Percentiles rank a stretch among this genome's conserved stretches.
phyloP scores from a whole-genome alignment of 2,797 vertebrate species.

The Oryzias sinensis region DNA sequence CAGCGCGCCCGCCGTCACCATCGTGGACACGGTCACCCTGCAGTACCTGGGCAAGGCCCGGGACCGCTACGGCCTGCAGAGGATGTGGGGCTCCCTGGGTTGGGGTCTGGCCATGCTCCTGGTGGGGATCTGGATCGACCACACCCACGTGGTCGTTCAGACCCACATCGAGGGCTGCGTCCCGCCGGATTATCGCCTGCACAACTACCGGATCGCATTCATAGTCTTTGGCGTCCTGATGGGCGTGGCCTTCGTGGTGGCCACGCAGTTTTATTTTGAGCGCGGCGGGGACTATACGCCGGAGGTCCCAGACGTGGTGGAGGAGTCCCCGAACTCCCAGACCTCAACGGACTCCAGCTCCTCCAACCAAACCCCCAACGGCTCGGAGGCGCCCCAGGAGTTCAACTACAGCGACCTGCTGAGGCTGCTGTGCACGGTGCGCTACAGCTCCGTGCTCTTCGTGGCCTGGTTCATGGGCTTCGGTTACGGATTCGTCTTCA shows the following conservation, averaged over 20 bases:
- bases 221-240: slow-evolving; percentile 94
- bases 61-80: slow-evolving; percentile 93
- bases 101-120: slow-evolving; percentile 97
- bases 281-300: slow-evolving; percentile 49
- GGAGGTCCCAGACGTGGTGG: slow-evolving; percentile 38
- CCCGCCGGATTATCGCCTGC: slow-evolving; percentile 78
- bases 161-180: slow-evolving; percentile 82
- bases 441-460: slow-evolving; percentile 91
- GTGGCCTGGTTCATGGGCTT: slow-evolving; percentile 99
- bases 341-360: slow-evolving; percentile 55
- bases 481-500: slow-evolving; percentile 97
- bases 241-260: slow-evolving; percentile 86
- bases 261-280: slow-evolving; percentile 93
- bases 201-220: slow-evolving; percentile 94
- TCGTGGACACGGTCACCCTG: slow-evolving; percentile 94
- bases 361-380: slow-evolving; percentile 47
- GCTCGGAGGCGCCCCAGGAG: neutral
- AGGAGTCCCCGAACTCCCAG: slow-evolving; percentile 30
- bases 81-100: slow-evolving; percentile 98
- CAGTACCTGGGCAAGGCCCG: slow-evolving; percentile 91
- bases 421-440: slow-evolving; percentile 88
- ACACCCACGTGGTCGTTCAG: slow-evolving; percentile 78
- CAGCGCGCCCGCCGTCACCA: slow-evolving; percentile 94
- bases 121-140: slow-evolving; percentile 95
- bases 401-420: slow-evolving; percentile 80